Base-by-base conservation (phyloP, 2,113 vertebrate genomes). In the Odocoileus virginianus region DNA sequence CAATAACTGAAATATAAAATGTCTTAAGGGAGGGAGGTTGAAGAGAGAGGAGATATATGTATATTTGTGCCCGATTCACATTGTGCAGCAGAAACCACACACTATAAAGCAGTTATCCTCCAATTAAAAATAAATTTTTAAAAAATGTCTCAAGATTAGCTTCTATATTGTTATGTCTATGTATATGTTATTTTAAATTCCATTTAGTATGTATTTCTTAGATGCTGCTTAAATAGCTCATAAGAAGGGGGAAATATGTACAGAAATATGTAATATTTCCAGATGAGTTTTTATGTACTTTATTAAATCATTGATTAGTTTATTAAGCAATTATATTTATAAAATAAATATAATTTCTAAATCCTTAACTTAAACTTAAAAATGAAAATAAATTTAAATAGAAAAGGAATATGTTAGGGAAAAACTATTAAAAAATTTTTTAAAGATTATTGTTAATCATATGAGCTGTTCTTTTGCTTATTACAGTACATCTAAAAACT, bases 241-340 rank as follows among this genome's bases (percentile, higher is more conserved):
- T 74, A 54, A 67, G 55, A 92, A n/a, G 17, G 21, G 33, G 45
- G 12, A 25, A 93, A 43, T 55, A 57, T 90, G n/a, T 36, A 52
- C 17, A 86, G 61, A 61, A 28, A 61, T 57, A 84, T 54, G 33
- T 82, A 79, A 45, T 54, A 84, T 78, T 17, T 95, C 47, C 40
- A 89, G 27, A 33, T 85, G 13, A 90, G 2, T 55, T 95, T 96
- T 96, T 86, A 78, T 13, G 30, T 78, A 61, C 92, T 95, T 96
- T 94, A 89, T 95, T 89, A 82, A 90, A 93, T 93, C 25, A 64
- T 97, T 71, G 36, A 83, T 85, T 91, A 79, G 4, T 86, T 92
- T 96, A 67, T 92, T 60, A 74, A 52, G 28, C 45, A 95, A 40
- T 58, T 92, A 54, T 67, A 85, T 89, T 88, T 92, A 87, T 85